Evolutionary conservation across 2,113 vertebrate genomes (phyloP).

Genomic region (Albula goreensis): DNA sequence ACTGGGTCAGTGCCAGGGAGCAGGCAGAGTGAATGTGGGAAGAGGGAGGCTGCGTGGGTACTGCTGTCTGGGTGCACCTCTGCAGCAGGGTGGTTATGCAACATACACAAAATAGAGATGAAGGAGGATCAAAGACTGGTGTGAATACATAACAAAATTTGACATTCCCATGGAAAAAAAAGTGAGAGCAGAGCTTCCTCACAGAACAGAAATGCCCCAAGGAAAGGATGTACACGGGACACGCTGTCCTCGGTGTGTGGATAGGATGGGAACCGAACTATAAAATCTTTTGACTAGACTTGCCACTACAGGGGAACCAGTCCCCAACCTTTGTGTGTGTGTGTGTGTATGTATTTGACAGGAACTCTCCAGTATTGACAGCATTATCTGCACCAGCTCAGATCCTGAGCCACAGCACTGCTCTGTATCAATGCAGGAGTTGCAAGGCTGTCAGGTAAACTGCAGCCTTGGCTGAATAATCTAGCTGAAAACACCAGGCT

Average conservation of each 20-base stretch:
- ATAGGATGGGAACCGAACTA: neutral
- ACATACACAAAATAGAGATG: slow-evolving; percentile 47
- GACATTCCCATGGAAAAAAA: slow-evolving; percentile 44
- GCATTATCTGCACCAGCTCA: too few relatives aligned
- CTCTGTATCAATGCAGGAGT: neutral
- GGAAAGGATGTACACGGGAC: neutral
- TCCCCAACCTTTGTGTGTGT: too few relatives aligned
- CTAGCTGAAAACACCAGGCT: neutral
- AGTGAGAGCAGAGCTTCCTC: slow-evolving; percentile 18
- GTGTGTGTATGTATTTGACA: too few relatives aligned
- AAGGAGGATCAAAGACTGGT: slow-evolving; percentile 45
- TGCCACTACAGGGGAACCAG: neutral
- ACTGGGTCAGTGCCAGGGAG: too few relatives aligned
- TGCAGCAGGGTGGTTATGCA: slow-evolving; percentile 53
- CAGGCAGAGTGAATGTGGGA: neutral
- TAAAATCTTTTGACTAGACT: neutral
- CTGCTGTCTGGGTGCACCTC: slow-evolving; percentile 31
- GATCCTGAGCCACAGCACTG: neutral
- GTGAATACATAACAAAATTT: slow-evolving; percentile 52
- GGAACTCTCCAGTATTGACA: too few relatives aligned
- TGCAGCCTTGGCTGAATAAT: neutral
- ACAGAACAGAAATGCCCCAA: slow-evolving; percentile 40
- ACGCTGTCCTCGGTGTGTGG: neutral
- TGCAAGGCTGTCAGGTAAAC: neutral
- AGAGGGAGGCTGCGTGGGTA: neutral